Evolutionary conservation across 2,797 vertebrate species (phyloP).

Genomic region (Psittacula echo): DNA sequence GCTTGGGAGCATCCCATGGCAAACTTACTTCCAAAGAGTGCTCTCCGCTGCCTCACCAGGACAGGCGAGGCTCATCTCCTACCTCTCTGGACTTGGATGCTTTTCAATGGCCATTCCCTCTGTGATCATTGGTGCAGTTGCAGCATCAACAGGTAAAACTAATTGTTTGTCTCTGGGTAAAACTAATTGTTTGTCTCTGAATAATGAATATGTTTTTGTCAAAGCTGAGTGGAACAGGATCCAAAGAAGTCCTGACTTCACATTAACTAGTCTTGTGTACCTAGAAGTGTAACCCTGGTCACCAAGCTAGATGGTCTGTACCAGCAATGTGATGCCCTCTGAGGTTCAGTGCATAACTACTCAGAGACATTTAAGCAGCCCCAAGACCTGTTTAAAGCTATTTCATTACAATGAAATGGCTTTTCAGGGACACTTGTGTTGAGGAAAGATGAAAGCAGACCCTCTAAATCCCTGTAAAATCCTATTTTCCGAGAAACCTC

Average conservation of each 20-base stretch:
- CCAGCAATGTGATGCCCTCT: not conserved
- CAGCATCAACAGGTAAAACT: slow-evolving; percentile 79
- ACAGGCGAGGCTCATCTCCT: slow-evolving; percentile 80
- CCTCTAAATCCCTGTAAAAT: not conserved
- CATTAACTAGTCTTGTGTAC: not conserved
- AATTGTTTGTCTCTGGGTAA: slow-evolving; percentile 52
- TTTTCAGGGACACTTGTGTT: not conserved
- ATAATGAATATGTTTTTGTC: not conserved
- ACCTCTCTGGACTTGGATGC: slow-evolving; percentile 68
- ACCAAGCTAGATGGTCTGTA: not conserved
- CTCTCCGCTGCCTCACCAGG: slow-evolving; percentile 55
- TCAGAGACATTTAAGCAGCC: not conserved
- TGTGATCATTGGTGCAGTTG: slow-evolving; percentile 77
- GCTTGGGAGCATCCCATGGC: slow-evolving; percentile 71
- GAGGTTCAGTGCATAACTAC: not conserved
- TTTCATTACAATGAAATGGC: not conserved
- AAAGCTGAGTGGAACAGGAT: not conserved
- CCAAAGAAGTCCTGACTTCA: not conserved
- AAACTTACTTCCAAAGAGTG: slow-evolving; percentile 76
- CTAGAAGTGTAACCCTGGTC: not conserved
- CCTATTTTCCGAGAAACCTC: not conserved
- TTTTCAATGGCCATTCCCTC: slow-evolving; percentile 80
- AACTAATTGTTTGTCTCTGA: rapidly evolving
- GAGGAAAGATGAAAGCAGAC: not conserved
- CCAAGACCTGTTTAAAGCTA: not conserved